These are phyloP conservation scores for Pithys albifrons DNA, from an alignment of 2,113 vertebrate genomes.

Conservation along the genomic window DNA sequence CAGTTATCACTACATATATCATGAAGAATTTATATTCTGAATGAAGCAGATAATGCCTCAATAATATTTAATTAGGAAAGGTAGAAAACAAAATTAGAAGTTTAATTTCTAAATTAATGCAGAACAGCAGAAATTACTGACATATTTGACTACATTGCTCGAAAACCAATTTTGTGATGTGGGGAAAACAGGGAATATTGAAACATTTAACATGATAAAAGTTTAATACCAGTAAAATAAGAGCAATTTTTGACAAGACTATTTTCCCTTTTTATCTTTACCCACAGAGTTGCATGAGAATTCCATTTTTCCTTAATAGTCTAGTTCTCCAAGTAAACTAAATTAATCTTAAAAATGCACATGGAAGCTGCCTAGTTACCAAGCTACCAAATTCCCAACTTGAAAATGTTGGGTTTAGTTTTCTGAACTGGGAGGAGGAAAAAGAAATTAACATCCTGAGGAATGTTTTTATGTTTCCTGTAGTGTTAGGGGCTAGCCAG, in stretches of 20 bases:
- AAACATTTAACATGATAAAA: background rate
- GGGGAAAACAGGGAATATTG: background rate
- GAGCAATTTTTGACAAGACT: background rate
- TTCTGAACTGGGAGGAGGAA: background rate
- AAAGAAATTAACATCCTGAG: background rate
- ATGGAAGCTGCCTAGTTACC: background rate
- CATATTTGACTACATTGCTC: background rate
- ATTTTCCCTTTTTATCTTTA: background rate
- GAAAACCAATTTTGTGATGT: background rate
- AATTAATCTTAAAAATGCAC: background rate
- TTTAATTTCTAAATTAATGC: background rate
- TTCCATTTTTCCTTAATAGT: background rate
- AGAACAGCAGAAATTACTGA: background rate
- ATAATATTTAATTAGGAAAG: background rate
- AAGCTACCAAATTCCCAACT: background rate
- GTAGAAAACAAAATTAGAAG: background rate
- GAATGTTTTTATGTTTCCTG: background rate
- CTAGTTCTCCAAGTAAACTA: background rate
- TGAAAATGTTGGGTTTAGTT: background rate
- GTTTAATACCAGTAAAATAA: background rate
- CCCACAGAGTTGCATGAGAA: background rate
- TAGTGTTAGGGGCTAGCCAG: background rate
- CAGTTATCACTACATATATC: background rate
- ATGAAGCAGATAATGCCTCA: background rate
- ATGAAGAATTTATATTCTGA: background rate